Conservation (phyloP, 2,797 vertebrate species). For the Hafferia zeledoni region DNA sequence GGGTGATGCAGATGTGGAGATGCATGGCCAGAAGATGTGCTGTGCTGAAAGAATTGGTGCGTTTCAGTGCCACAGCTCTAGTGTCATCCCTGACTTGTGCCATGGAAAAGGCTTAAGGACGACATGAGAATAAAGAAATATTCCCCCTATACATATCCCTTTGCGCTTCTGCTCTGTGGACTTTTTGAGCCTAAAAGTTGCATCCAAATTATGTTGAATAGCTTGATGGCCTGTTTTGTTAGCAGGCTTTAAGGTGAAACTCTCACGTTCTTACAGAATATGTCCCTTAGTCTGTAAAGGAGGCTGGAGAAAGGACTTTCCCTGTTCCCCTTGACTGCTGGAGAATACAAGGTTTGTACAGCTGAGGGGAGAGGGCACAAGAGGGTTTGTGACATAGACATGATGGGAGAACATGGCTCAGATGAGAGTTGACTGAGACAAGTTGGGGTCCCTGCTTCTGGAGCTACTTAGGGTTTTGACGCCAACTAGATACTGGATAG, state of each 20-base stretch:
- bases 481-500: background rate
- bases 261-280: background rate
- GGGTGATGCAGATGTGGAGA: background rate
- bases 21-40: background rate
- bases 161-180: background rate
- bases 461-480: background rate
- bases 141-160: fast-evolving
- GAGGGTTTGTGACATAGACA: background rate
- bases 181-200: background rate
- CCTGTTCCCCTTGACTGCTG: background rate
- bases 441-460: background rate
- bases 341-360: background rate
- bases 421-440: background rate
- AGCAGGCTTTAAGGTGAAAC: background rate
- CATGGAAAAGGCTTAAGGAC: background rate
- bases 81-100: background rate
- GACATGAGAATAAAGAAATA: background rate
- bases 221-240: background rate
- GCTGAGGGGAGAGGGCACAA: too few relatives aligned
- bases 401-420: too few relatives aligned
- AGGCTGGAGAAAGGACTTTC: background rate
- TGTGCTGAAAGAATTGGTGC: background rate
- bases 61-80: background rate
- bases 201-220: background rate
- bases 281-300: background rate